Conservation (phyloP, 2,797 vertebrate species). For the Choloepus didactylus region DNA sequence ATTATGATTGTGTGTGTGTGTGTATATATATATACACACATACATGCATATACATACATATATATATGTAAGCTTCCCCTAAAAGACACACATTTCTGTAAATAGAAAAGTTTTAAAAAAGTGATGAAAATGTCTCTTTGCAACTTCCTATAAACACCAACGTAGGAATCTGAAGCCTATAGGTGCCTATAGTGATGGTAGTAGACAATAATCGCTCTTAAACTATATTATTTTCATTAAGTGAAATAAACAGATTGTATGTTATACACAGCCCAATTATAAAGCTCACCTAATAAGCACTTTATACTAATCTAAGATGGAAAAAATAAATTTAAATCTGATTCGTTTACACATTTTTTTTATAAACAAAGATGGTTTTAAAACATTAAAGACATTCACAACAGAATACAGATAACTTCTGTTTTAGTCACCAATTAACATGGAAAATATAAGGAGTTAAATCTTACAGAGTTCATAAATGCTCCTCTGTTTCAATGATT, state of each 20-base stretch:
- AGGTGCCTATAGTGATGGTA: background rate
- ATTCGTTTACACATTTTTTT: constrained; percentile 25
- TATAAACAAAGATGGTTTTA: background rate
- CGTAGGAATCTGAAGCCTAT: constrained; percentile 1
- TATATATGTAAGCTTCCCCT: background rate
- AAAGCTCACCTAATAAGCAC: constrained; percentile 52
- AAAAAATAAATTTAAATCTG: constrained; percentile 38
- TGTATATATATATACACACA: background rate
- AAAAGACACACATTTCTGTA: constrained; percentile 35
- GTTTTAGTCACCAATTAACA: constrained; percentile 55
- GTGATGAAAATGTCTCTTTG: background rate
- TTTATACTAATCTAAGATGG: constrained; percentile 41
- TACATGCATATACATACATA: background rate
- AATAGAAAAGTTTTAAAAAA: constrained; percentile 23
- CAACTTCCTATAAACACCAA: constrained; percentile 44
- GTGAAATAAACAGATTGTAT: constrained; percentile 17
- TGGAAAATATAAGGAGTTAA: constrained; percentile 3
- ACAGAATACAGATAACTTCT: constrained; percentile 3
- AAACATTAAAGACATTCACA: constrained; percentile 14
- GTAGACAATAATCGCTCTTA: constrained; percentile 46
- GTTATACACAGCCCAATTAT: background rate
- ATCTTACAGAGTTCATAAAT: constrained; percentile 8
- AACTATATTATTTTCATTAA: constrained; percentile 41
- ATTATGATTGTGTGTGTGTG: background rate
- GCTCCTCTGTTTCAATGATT: background rate